phyloP scores from a whole-genome alignment of 2,113 vertebrate species.

The cattle (Bos taurus) region ARS-UCD2.0 NC_037347.1:7609001-7609500 shows the following conservation, averaged over 20 bases:
- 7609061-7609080: accelerated
- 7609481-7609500: not conserved
- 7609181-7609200: not conserved
- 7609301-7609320: not conserved
- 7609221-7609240: not conserved
- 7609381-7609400: not conserved
- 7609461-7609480: not conserved
- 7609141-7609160: not conserved
- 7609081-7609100: not conserved
- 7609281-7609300: not conserved
- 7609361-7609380: not conserved
- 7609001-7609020: not conserved
- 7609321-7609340: not conserved
- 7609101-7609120: not conserved
- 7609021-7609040: not conserved
- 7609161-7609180: not conserved
- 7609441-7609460: not conserved
- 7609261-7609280: not conserved
- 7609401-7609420: no score
- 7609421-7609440: not conserved
- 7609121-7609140: not conserved
- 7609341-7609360: accelerated
- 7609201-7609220: not conserved
- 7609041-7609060: not conserved
- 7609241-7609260: not conserved